Percentiles rank a stretch among this genome's conserved stretches.
Evolutionary conservation across 2,797 vertebrate species (phyloP).

Genomic region (Adrianichthys oophorus): DNA sequence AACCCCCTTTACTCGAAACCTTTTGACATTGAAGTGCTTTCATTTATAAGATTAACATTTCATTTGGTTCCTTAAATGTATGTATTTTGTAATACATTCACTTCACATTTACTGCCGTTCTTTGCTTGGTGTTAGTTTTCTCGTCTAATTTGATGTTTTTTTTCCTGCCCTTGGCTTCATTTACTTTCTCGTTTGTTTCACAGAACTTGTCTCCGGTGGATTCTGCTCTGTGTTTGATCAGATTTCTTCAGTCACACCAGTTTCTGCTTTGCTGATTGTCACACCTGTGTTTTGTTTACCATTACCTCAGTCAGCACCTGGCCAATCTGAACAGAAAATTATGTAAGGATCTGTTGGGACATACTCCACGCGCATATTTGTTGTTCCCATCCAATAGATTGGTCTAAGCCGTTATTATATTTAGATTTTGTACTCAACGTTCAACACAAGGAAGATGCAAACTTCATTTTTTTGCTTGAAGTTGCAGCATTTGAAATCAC

Average conservation of each 20-base stretch:
- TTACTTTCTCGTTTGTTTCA: background rate
- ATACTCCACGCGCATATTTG: too few species aligned
- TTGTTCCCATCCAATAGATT: too few species aligned
- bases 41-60: too few species aligned
- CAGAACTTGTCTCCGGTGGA: background rate
- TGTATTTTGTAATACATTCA: background rate
- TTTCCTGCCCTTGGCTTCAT: background rate
- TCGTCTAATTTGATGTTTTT: background rate
- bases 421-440: too few species aligned
- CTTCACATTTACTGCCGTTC: background rate
- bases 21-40: too few species aligned
- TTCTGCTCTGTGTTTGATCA: background rate
- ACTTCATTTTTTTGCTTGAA: too few species aligned
- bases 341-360: background rate
- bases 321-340: background rate
- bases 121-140: background rate
- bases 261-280: slow-evolving; percentile 2
- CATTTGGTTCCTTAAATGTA: too few species aligned
- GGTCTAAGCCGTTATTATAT: too few species aligned
- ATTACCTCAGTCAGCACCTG: background rate
- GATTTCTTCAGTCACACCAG: slow-evolving; percentile 1
- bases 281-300: slow-evolving; percentile 1
- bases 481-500: too few species aligned
- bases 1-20: too few species aligned
- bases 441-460: too few species aligned